Percentiles rank a stretch among this genome's conserved stretches.
These are phyloP conservation scores for Neopelma chrysocephalum DNA, from an alignment of 2,797 vertebrate species.

Conservation along the genomic window DNA sequence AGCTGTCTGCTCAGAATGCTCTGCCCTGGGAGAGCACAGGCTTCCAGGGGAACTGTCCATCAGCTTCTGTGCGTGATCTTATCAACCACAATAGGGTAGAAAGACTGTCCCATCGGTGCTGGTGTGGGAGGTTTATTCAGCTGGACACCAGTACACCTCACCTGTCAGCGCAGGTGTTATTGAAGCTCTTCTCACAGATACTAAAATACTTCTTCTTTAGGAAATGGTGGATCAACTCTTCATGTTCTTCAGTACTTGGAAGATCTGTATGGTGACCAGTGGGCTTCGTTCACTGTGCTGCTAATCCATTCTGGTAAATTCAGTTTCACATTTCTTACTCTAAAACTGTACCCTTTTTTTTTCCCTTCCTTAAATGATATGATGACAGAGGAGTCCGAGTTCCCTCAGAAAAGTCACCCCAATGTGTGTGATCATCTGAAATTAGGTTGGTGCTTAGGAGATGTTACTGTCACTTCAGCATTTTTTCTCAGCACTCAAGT, in stretches of 20 bases:
- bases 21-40: background rate
- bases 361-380: background rate
- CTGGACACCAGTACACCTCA: background rate
- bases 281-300: slow-evolving; percentile 81
- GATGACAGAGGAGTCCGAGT: background rate
- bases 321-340: background rate
- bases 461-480: background rate
- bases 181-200: background rate
- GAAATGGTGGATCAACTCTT: slow-evolving; percentile 95
- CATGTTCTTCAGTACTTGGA: slow-evolving; percentile 80
- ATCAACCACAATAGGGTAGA: rapidly evolving
- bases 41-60: background rate
- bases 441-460: background rate
- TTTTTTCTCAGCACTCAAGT: background rate
- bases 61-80: rapidly evolving
- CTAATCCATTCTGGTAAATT: slow-evolving; percentile 92
- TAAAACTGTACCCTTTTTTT: background rate
- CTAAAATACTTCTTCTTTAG: slow-evolving; percentile 69
- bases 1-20: background rate
- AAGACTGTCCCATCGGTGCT: background rate
- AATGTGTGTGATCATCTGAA: background rate
- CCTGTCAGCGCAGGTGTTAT: rapidly evolving
- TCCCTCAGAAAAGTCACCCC: background rate
- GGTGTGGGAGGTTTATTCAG: background rate
- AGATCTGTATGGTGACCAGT: slow-evolving; percentile 80